A percentile compares a stretch with the other conserved stretches of the same genome.
Conservation (phyloP, 2,888 invertebrate genomes). For the Ethmia dodecea region DNA sequence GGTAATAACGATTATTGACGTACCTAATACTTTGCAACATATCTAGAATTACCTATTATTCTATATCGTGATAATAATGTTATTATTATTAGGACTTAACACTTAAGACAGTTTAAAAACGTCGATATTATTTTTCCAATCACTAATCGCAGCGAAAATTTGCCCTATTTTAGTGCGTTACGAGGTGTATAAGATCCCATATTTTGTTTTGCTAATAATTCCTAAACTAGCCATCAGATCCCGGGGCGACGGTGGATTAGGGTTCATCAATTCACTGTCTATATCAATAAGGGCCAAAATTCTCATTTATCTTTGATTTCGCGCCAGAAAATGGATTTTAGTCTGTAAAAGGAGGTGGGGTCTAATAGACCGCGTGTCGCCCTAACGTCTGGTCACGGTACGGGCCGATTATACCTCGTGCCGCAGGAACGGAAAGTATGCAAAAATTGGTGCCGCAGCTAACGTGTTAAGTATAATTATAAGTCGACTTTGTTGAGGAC, state of each 20-base stretch:
- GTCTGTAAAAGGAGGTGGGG: conserved; percentile 5
- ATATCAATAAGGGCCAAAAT: conserved; percentile 9
- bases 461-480: too few species aligned
- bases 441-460: conserved; percentile 7
- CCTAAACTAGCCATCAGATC: conserved; percentile 8
- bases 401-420: conserved; percentile 9
- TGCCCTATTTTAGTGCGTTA: conserved; percentile 15
- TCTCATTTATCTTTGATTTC: conserved; percentile 8
- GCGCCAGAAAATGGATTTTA: conserved; percentile 13
- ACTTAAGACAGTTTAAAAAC: conserved; percentile 2
- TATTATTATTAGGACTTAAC: not conserved
- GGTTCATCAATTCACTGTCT: conserved; percentile 11
- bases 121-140: conserved; percentile 14
- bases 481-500: too few species aligned
- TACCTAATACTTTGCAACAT: not conserved
- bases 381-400: conserved; percentile 7
- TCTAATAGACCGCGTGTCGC: conserved; percentile 13
- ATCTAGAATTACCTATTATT: not conserved
- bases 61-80: not conserved
- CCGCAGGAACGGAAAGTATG: conserved; percentile 12
- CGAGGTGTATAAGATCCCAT: conserved; percentile 15
- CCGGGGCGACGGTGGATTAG: conserved; percentile 7
- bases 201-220: conserved; percentile 9
- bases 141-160: conserved; percentile 11
- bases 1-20: not conserved